Evolutionary conservation across 2,113 vertebrate species (phyloP).

Genomic region (Pachypanchax playfairii): DNA sequence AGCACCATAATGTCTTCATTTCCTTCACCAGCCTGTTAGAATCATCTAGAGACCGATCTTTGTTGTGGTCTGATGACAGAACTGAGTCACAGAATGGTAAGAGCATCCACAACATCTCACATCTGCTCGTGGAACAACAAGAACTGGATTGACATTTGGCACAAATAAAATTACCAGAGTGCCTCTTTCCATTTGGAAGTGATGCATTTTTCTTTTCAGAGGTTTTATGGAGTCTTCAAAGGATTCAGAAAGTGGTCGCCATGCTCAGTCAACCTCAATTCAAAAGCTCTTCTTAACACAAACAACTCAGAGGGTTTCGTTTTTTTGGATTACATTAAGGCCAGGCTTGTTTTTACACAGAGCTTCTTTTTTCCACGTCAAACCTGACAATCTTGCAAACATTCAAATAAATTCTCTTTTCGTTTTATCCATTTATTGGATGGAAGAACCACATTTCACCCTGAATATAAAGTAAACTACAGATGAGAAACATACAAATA

Average conservation of each 20-base stretch:
- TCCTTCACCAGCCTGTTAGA: background rate
- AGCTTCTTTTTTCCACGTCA: slow-evolving; percentile 15
- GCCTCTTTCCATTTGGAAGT: slow-evolving; percentile 26
- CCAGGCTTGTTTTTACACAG: slow-evolving; percentile 44
- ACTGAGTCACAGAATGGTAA: slow-evolving; percentile 12
- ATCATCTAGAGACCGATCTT: slow-evolving; percentile 10
- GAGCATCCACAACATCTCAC: background rate
- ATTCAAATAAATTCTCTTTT: slow-evolving; percentile 48
- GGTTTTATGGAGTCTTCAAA: slow-evolving; percentile 23
- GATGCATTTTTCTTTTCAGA: slow-evolving; percentile 12
- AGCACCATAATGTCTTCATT: slow-evolving; percentile 3
- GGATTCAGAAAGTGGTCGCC: slow-evolving; percentile 35
- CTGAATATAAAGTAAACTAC: slow-evolving; percentile 46
- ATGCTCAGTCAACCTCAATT: slow-evolving; percentile 34
- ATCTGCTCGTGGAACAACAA: background rate
- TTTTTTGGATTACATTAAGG: slow-evolving; percentile 35
- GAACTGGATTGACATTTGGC: background rate
- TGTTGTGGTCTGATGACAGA: slow-evolving; percentile 19
- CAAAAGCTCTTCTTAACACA: slow-evolving; percentile 35
- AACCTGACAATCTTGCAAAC: slow-evolving; percentile 42
- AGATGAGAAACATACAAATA: slow-evolving; percentile 48
- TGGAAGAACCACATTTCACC: slow-evolving; percentile 36
- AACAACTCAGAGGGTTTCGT: slow-evolving; percentile 35
- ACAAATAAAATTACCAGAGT: background rate
- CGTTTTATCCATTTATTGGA: slow-evolving; percentile 30